Conservation (phyloP, 2,888 invertebrate genomes). For the Saturnia japonica region DNA sequence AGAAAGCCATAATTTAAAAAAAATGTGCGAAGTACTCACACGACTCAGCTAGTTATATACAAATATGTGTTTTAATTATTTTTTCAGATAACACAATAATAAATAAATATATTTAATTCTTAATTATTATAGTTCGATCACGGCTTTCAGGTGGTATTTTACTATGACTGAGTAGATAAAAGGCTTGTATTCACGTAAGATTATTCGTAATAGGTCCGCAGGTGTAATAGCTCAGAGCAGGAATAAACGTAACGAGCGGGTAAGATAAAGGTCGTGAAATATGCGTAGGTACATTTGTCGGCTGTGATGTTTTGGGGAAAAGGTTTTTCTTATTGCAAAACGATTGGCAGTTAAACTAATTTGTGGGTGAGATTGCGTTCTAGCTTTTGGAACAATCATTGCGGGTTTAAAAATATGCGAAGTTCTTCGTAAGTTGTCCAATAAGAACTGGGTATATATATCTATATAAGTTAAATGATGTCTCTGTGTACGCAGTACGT, state of each 20-base stretch:
- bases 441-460: too few relatives aligned
- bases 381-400: neutral
- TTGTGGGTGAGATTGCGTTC: conserved; percentile 7
- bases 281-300: conserved; percentile 1
- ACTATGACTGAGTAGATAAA: neutral
- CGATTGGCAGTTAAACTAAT: conserved; percentile 11
- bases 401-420: neutral
- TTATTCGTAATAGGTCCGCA: neutral
- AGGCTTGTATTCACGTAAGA: neutral
- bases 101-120: neutral
- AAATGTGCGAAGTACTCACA: too few relatives aligned
- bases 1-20: too few relatives aligned
- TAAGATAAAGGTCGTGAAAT: neutral
- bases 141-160: neutral
- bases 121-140: neutral
- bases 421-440: too few relatives aligned
- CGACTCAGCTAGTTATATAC: too few relatives aligned
- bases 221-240: neutral
- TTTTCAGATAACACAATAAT: too few relatives aligned
- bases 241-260: conserved; percentile 3
- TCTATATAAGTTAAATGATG: too few relatives aligned
- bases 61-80: too few relatives aligned
- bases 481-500: too few relatives aligned
- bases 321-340: neutral
- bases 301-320: neutral